A percentile compares a stretch with the other conserved stretches of the same genome.
Conservation (phyloP, 2,797 vertebrate genomes). For the Halcyon badia region DNA sequence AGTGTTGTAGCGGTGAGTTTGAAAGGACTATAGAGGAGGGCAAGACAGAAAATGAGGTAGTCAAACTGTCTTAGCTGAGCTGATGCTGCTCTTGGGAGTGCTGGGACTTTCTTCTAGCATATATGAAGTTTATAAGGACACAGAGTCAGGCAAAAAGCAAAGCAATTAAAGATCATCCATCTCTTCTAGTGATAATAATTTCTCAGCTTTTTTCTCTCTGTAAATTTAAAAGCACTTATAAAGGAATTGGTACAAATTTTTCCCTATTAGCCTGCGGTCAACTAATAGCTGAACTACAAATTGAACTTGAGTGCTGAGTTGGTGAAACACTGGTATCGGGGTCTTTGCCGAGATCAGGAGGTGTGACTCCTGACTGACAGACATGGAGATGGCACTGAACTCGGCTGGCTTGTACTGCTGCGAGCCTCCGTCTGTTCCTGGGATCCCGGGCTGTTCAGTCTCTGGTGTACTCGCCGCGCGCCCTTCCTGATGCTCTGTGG, state of each 20-base stretch:
- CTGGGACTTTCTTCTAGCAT: neutral
- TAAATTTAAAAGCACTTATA: constrained; percentile 38
- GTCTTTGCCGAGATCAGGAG: neutral
- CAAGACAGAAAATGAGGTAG: neutral
- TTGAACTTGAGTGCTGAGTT: neutral
- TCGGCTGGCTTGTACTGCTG: neutral
- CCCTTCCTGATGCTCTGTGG: accelerated
- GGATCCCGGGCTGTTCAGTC: accelerated
- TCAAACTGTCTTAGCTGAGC: neutral
- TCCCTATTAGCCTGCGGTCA: neutral
- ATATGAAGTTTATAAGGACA: neutral
- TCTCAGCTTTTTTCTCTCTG: neutral
- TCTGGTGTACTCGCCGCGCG: accelerated
- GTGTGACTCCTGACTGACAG: accelerated
- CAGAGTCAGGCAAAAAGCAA: neutral
- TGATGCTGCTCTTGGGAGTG: neutral
- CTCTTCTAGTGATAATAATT: constrained; percentile 5
- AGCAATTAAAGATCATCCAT: neutral
- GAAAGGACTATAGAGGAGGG: neutral
- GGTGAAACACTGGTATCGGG: accelerated
- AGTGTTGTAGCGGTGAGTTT: neutral
- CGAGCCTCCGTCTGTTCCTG: neutral
- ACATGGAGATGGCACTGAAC: neutral
- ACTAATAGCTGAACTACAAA: neutral
- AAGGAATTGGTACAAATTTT: constrained; percentile 11